Percentiles rank a stretch among this genome's conserved stretches.
phyloP scores from a whole-genome alignment of 1,140 invertebrate species.

The Magallana gigas region DNA sequence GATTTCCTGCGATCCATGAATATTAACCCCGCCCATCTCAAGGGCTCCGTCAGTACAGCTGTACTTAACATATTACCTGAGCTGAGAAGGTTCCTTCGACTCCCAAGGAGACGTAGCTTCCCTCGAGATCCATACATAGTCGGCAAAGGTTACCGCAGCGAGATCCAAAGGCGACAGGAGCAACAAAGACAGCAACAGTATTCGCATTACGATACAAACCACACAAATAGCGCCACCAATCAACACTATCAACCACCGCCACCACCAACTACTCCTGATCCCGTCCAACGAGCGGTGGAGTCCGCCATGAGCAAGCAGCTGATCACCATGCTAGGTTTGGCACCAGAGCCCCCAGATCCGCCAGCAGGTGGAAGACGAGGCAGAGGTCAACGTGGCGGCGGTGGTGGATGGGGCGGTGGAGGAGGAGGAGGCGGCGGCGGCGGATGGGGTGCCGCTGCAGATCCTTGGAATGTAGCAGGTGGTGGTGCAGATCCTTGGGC shows the following conservation, averaged over 20 bases:
- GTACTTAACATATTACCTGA: conserved; percentile 54
- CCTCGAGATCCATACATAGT: conserved; percentile 21
- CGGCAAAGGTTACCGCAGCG: neutral
- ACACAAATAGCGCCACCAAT: neutral
- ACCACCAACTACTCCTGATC: conserved; percentile 47
- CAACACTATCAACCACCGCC: conserved; percentile 24
- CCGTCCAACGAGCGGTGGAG: conserved; percentile 49
- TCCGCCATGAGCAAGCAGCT: conserved; percentile 55
- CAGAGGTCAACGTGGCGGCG: neutral
- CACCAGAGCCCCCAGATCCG: conserved; percentile 56
- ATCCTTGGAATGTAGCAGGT: neutral
- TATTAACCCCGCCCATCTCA: conserved; percentile 49
- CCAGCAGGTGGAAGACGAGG: conserved; percentile 48
- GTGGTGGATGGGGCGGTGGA: neutral
- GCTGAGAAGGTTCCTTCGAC: conserved; percentile 44
- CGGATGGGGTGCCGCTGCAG: neutral
- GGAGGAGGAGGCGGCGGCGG: neutral
- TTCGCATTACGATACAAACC: neutral
- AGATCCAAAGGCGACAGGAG: neutral
- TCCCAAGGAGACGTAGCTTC: conserved; percentile 35
- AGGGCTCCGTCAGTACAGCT: conserved; percentile 48
- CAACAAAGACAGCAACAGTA: neutral
- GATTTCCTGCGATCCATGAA: conserved; percentile 52
- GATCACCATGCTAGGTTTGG: conserved; percentile 54
- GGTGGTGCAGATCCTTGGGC: neutral